Base-by-base conservation (phyloP, 2,888 invertebrate genomes). In the Calliphora vomitoria region DNA sequence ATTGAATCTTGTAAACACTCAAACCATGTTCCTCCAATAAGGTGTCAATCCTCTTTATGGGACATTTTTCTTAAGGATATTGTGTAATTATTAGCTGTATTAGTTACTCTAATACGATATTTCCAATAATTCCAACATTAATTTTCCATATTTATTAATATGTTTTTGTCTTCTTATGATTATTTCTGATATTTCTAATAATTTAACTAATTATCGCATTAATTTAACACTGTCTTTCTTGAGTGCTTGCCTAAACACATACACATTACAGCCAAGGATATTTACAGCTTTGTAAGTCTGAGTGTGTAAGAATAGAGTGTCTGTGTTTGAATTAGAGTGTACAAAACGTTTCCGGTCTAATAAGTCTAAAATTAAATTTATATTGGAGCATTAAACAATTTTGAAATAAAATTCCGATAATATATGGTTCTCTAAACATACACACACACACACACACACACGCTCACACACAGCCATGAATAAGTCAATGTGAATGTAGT, bases 291-390 rank as follows among this genome's bases (percentile, higher is more conserved):
- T 71, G 18, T 10, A n/a, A 38, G 62, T 50, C 38, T 47, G n/a
- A 68, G 35, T 78, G 47, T 55, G 50, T 50, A 13, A 55, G 41
- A n/a, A 8, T 13, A 62, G 38, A 64, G 69, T 44, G 55, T 79
- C 44, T 74, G 74, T 55, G 38, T 35, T 41, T 81, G 53, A 50
- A 25, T 71, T n/a, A 15, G 66, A 47, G 68, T 55, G 53, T 75
- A 71, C 64, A 75, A 74, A 81, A 85, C 20, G 35, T 81, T 81
- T 85, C 80, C 85, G 80, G 80, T 75, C 85, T 76, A 81, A 85
- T 69, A 82, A 85, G 78, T 82, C 78, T 78, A 72, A 86, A 86
- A 86, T 86, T 78, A 72, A 82, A 82, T 86, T 82, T 82, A 82
- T 82, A 82, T 74, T 72, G 25, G 50, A 75, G 62, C 80, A 85